Evolutionary conservation across 2,888 invertebrate species (phyloP).

Genomic region (Aspidiotus rigidus): DNA sequence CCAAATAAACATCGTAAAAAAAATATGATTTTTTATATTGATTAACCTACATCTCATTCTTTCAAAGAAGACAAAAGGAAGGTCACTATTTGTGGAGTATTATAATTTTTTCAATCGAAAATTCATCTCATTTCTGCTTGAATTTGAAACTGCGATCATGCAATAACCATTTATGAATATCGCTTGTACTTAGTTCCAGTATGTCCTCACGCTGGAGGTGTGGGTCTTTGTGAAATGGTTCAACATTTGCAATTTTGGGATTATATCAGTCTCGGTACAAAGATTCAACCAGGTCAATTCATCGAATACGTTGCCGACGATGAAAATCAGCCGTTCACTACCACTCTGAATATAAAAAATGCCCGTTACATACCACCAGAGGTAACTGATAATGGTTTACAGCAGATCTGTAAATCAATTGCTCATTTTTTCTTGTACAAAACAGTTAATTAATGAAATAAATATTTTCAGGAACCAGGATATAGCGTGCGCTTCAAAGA

Average conservation of each 20-base stretch:
- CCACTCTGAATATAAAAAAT: constrained; percentile 59
- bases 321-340: constrained; percentile 76
- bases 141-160: too few species aligned
- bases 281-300: constrained; percentile 56
- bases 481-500: constrained; percentile 72
- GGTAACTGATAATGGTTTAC: constrained; percentile 46
- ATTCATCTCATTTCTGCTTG: too few species aligned
- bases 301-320: constrained; percentile 77
- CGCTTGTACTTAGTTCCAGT: constrained; percentile 60
- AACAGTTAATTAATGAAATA: not conserved
- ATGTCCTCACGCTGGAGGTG: constrained; percentile 91
- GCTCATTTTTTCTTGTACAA: not conserved
- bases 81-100: too few species aligned
- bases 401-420: not conserved
- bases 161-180: constrained; percentile 37
- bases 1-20: too few species aligned
- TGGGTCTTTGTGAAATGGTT: constrained; percentile 87
- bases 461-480: constrained; percentile 54
- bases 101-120: too few species aligned
- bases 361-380: constrained; percentile 67
- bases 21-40: too few species aligned
- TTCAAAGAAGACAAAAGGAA: too few species aligned
- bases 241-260: constrained; percentile 84
- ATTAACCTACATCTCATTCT: too few species aligned
- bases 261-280: constrained; percentile 62